Conservation (phyloP, 2,888 invertebrate genomes). For the Mesorhabditis belari region DNA sequence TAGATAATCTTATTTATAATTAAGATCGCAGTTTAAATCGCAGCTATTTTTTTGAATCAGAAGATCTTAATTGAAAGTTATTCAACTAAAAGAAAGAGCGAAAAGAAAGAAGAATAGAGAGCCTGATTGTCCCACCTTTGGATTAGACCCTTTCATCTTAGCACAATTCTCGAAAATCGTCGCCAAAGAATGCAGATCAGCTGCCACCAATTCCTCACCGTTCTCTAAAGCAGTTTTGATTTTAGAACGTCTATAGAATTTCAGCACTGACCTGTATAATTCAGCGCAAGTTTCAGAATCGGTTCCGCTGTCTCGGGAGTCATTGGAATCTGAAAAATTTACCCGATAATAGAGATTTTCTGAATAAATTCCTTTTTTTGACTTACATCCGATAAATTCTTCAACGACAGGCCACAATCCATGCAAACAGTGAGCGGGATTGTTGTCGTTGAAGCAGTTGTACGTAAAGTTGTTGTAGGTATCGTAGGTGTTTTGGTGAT, state of each 20-base stretch:
- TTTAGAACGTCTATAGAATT: too few relatives aligned
- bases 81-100: too few relatives aligned
- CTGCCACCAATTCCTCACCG: background rate
- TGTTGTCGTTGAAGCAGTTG: background rate
- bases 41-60: too few relatives aligned
- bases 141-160: background rate
- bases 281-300: background rate
- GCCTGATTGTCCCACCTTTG: too few relatives aligned
- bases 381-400: slow-evolving; percentile 8
- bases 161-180: background rate
- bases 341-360: background rate
- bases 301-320: background rate
- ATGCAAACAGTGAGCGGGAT: background rate
- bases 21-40: too few relatives aligned
- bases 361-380: background rate
- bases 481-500: too few relatives aligned
- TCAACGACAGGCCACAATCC: background rate
- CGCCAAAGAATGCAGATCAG: background rate
- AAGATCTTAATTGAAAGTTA: too few relatives aligned
- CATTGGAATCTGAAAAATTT: background rate
- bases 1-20: too few relatives aligned
- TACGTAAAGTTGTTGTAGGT: background rate
- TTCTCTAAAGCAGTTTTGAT: too few relatives aligned
- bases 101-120: too few relatives aligned
- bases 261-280: background rate